Percentiles rank a stretch among this genome's conserved stretches.
These are phyloP conservation scores for Sterrhoptilus dennistouni DNA, from an alignment of 2,113 vertebrate species.

Conservation along the genomic window DNA sequence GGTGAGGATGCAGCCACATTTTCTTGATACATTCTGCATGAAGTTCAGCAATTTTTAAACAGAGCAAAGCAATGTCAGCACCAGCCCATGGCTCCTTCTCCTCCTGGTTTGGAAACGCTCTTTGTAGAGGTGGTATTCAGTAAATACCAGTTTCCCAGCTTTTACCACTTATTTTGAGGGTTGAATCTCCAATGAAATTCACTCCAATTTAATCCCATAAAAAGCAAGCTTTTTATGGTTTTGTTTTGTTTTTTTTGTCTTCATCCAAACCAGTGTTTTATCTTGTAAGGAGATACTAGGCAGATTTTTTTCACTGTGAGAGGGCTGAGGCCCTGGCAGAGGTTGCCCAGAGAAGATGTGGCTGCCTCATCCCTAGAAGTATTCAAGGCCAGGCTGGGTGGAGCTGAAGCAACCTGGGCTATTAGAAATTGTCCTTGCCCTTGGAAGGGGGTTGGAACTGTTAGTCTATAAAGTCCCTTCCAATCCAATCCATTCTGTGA, in stretches of 20 bases:
- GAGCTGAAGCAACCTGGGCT: accelerated
- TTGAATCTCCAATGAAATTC: neutral
- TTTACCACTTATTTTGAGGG: neutral
- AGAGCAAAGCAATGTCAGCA: neutral
- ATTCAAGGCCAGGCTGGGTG: neutral
- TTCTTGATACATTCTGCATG: accelerated
- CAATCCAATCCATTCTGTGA: neutral
- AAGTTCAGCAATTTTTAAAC: neutral
- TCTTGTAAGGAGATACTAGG: neutral
- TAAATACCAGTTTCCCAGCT: neutral
- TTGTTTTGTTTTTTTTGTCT: no score
- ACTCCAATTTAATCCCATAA: neutral
- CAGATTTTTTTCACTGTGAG: neutral
- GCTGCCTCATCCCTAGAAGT: neutral
- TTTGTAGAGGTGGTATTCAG: neutral
- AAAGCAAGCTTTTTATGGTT: no score
- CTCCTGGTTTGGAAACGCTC: neutral
- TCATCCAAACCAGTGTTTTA: neutral
- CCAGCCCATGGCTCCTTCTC: neutral
- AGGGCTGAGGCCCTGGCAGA: neutral
- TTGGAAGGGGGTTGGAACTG: neutral
- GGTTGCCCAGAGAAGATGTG: neutral
- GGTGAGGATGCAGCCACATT: accelerated
- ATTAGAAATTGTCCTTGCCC: neutral
- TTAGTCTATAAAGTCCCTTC: neutral